A percentile compares a stretch with the other conserved stretches of the same genome.
These are phyloP conservation scores for Coelinius sp. DNA, from an alignment of 2,888 invertebrate genomes.

Conservation along the genomic window DNA sequence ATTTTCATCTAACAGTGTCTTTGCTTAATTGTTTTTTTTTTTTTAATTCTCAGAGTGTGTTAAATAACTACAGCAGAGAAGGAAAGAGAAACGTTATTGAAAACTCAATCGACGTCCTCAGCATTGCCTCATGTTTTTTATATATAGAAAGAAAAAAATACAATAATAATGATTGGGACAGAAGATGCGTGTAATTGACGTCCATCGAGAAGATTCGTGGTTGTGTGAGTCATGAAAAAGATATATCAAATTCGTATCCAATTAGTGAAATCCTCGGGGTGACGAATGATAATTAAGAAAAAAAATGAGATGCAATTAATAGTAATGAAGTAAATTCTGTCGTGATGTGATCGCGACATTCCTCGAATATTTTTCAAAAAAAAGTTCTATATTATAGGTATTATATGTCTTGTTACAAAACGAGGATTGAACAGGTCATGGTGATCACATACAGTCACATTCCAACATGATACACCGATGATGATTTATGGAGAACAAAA, in stretches of 20 bases:
- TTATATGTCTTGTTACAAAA: conserved; percentile 46
- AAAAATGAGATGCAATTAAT: conserved; percentile 3
- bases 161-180: neutral
- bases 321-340: conserved; percentile 17
- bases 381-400: conserved; percentile 11
- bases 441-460: conserved; percentile 35
- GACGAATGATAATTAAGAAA: neutral
- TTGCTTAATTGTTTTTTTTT: neutral
- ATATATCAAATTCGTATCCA: conserved; percentile 2
- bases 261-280: neutral
- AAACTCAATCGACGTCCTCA: neutral
- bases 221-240: conserved; percentile 21
- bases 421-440: conserved; percentile 41
- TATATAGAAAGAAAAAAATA: neutral
- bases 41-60: neutral
- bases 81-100: neutral
- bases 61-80: conserved; percentile 3
- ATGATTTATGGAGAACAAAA: conserved; percentile 34
- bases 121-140: conserved; percentile 17
- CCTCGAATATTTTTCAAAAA: conserved; percentile 49
- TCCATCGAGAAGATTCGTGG: conserved; percentile 33
- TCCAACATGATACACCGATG: conserved; percentile 31
- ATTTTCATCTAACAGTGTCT: neutral
- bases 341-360: conserved; percentile 40
- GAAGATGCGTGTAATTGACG: neutral